phyloP scores from a whole-genome alignment of 2,113 vertebrate genomes.

The Atractosteus spatula region DNA sequence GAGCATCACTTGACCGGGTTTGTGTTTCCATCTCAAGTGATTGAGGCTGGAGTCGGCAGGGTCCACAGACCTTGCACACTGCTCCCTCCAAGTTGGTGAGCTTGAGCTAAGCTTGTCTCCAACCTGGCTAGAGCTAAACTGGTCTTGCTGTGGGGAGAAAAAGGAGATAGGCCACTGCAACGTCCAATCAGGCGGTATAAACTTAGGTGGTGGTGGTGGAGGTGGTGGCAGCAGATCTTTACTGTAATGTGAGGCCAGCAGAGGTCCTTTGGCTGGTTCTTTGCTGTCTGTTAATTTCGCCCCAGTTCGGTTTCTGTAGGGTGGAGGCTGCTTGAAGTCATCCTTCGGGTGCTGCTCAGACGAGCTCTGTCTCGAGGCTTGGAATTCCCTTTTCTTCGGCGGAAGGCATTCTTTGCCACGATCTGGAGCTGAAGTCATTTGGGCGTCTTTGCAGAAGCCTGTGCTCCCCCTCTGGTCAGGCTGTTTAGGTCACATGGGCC shows the following conservation, averaged over 20 bases:
- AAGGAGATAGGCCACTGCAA: slow-evolving; percentile 62
- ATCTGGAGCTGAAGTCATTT: slow-evolving; percentile 74
- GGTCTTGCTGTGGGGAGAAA: slow-evolving; percentile 49
- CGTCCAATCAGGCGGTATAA: neutral
- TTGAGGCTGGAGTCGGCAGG: slow-evolving; percentile 40
- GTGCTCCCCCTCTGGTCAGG: slow-evolving; percentile 55
- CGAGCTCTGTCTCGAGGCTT: slow-evolving; percentile 51
- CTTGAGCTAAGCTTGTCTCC: slow-evolving; percentile 51
- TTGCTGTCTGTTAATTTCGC: slow-evolving; percentile 48
- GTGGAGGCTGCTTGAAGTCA: slow-evolving; percentile 69
- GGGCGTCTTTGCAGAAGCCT: slow-evolving; percentile 60
- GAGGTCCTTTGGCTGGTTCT: slow-evolving; percentile 43
- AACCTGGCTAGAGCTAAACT: slow-evolving; percentile 48
- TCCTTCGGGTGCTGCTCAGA: slow-evolving; percentile 48
- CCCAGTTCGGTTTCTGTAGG: slow-evolving; percentile 48
- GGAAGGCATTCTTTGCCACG: slow-evolving; percentile 74
- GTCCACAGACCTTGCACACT: slow-evolving; percentile 23
- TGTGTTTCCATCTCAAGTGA: slow-evolving; percentile 58
- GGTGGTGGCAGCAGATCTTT: slow-evolving; percentile 45
- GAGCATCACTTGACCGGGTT: slow-evolving; percentile 44
- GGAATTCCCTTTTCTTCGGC: slow-evolving; percentile 74
- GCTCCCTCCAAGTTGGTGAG: slow-evolving; percentile 65
- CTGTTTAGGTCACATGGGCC: slow-evolving; percentile 75
- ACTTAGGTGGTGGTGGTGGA: slow-evolving; percentile 24
- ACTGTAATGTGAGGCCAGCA: slow-evolving; percentile 25